Evolutionary conservation across 2,888 invertebrate species (phyloP), one percentile per base, ranked within the genome.

Genomic region (Acrobasis suavella): DNA sequence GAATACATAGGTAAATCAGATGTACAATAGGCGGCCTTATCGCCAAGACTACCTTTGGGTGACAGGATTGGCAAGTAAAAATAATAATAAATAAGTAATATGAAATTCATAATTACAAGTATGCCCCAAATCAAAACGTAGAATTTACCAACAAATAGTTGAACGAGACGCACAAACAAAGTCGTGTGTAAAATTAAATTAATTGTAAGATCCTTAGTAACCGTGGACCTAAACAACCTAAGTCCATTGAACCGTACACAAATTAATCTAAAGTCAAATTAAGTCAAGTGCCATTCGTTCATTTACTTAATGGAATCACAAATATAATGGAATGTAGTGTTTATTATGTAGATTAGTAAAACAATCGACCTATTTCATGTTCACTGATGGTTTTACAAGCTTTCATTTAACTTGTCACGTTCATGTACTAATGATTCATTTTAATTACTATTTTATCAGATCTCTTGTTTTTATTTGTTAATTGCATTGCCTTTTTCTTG

Each of bases 281-380:
- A 60, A 60, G 51, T 39, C 59, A 60, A 60, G 60, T 60, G 60
- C 60, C 60, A 51, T 60, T 51, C 51, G n/a, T 60, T 60, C 60
- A 60, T 60, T 60, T 42, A 51, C 39, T 39, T 60, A 60, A 60
- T 60, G 60, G 60, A 60, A 38, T 56, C 56, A 56, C 42, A 55
- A 55, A 55, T 56, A 42, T 56, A 42, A 56, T 60, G 60, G 60
- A 60, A 12, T 17, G 51, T 42, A 14, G 60, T 52, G 60, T 60
- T 60, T 60, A 60, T 60, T 60, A 60, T 60, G 60, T 60, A 60
- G 51, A 60, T 60, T 32, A 49, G 49, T 50, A 39, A 51, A 60
- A 60, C 51, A 60, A 60, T 60, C 39, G 51, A 39, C 60, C 39
- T 22, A 22, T 42, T 56, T 56, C 56, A 39, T 39, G 42, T 56